These are phyloP conservation scores for Nesoenas mayeri DNA, from an alignment of 2,113 vertebrate genomes.

Conservation along the genomic window DNA sequence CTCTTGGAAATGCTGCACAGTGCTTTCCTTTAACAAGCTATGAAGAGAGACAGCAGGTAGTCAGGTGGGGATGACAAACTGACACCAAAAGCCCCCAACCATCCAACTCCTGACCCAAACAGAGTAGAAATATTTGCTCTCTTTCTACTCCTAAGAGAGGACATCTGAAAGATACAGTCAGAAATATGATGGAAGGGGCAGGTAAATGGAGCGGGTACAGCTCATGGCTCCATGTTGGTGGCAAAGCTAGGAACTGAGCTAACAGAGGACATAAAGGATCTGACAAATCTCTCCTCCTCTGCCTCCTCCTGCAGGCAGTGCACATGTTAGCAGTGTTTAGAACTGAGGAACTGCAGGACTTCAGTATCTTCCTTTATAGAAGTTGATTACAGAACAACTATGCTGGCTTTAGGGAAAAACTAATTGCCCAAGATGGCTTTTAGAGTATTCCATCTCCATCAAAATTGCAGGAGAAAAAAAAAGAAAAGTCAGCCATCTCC, in stretches of 20 bases:
- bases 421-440: not conserved
- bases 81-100: not conserved
- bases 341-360: not conserved
- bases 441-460: not conserved
- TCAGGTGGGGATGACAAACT: not conserved
- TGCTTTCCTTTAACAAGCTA: not conserved
- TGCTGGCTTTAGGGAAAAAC: not conserved
- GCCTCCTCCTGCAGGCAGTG: not conserved
- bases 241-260: not conserved
- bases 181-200: not conserved
- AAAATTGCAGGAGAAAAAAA: not conserved
- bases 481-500: not conserved
- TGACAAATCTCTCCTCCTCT: not conserved
- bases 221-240: not conserved
- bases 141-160: not conserved
- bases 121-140: not conserved
- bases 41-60: not conserved
- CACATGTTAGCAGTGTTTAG: not conserved
- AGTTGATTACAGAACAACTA: not conserved
- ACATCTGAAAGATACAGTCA: not conserved
- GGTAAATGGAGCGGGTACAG: not conserved
- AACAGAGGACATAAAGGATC: not conserved
- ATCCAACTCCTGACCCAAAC: not conserved
- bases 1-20: not conserved
- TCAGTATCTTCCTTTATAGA: not conserved